Evolutionary conservation across 1,140 invertebrate species (phyloP), one percentile per base, ranked within the genome.

Genomic region (Gyrodactylus salaris): DNA sequence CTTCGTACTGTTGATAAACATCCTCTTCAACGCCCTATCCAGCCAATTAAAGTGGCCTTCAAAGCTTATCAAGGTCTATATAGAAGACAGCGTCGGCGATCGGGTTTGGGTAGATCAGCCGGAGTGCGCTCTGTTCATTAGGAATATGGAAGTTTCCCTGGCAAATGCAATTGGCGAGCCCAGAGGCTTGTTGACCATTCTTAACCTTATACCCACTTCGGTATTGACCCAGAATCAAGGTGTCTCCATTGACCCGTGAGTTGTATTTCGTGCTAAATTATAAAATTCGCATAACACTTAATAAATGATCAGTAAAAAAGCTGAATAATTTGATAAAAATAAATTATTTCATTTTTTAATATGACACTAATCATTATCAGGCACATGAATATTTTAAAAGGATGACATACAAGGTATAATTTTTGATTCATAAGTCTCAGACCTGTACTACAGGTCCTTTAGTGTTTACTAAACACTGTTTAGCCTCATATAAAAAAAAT

Each of bases 61-160:
- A n/a, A 54, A 54, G n/a, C n/a, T 54, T 7, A 16, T 54, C 7
- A 54, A 54, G n/a, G n/a, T 54, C n/a, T 96, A 90, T 78, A 86
- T 95, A 74, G 91, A 97, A 78, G 92, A 97, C 83, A 88, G 90
- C 1, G 79, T 91, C 0, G 88, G 88, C 71, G 91, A 96, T 77
- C 81, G 91, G 72, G 84, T 88, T 73, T 96, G 91, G 90, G 88
- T 94, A 2, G 91, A 95, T 78, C 86, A 87, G 76, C 85, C 89
- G 16, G 87, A 90, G 79, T 94, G 90, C 79, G 87, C 88, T 78
- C 85, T 86, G 26, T 89, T 94, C 82, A 87, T 92, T 0, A 89
- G 93, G 76, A 96, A 95, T 79, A 88, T 97, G 74, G 80, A 87
- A 68, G 88, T 87, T 0, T 89, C 88, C 16, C 91, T 95, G 20